Conservation (phyloP, 2,797 vertebrate genomes). For the Trichosurus vulpecula region DNA sequence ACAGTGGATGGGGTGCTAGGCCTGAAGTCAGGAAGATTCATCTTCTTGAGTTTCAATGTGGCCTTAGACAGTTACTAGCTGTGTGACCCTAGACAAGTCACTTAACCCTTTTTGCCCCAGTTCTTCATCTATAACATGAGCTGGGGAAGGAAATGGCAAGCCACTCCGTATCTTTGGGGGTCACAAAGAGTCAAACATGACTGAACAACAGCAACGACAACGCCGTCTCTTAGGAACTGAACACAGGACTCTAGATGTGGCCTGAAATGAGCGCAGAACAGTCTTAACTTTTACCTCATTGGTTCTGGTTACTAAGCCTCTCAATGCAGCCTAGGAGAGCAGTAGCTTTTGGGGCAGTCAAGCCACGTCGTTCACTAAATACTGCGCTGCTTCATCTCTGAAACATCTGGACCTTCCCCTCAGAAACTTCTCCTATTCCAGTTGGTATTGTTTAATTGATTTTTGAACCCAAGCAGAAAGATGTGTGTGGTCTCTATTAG, state of each 20-base stretch:
- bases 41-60: not conserved
- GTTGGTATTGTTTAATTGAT: not conserved
- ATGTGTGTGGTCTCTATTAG: not conserved
- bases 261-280: not conserved
- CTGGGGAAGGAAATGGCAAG: not conserved
- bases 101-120: not conserved
- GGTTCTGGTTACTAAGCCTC: not conserved
- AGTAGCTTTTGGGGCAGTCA: not conserved
- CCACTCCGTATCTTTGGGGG: not conserved
- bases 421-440: not conserved
- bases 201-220: not conserved
- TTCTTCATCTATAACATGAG: not conserved
- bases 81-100: not conserved
- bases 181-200: not conserved
- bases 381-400: not conserved
- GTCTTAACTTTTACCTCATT: not conserved
- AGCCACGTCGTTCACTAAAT: not conserved
- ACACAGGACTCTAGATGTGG: not conserved
- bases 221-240: not conserved
- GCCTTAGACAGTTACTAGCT: not conserved
- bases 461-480: not conserved
- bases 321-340: not conserved
- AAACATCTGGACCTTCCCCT: not conserved
- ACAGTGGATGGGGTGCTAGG: not conserved
- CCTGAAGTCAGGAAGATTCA: not conserved